Evolutionary conservation across 2,797 vertebrate genomes (phyloP).

Genomic region (Artibeus lituratus): DNA sequence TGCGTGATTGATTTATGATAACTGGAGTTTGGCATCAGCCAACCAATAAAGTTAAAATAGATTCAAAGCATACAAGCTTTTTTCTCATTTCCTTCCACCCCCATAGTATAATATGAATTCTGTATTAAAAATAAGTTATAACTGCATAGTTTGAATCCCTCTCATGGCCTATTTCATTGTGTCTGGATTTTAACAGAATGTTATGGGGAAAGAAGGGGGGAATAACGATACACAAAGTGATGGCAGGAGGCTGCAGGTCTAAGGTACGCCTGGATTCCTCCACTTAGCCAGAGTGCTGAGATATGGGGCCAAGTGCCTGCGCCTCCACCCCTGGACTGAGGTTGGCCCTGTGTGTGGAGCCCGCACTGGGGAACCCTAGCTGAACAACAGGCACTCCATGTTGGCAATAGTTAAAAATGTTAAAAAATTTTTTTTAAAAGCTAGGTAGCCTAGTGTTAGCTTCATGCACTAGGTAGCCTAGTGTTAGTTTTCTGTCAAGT

Average conservation of each 20-base stretch:
- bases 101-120: background rate
- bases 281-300: background rate
- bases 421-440: too few relatives aligned
- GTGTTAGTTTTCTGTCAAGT: background rate
- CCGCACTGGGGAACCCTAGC: background rate
- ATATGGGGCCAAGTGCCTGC: rapidly evolving
- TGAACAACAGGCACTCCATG: background rate
- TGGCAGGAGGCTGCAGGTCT: background rate
- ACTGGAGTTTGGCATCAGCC: background rate
- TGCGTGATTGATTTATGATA: constrained; percentile 1
- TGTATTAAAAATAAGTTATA: background rate
- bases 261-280: background rate
- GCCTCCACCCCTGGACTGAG: background rate
- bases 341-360: background rate
- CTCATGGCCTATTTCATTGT: background rate
- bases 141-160: background rate
- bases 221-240: background rate
- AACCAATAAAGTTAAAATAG: constrained; percentile 15
- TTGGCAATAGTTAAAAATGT: background rate
- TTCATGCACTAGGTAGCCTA: background rate
- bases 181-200: background rate
- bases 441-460: background rate
- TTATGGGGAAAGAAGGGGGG: background rate
- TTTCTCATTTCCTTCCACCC: background rate
- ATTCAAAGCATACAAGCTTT: background rate